Percentiles rank a stretch among this genome's conserved stretches.
Evolutionary conservation across 2,113 vertebrate species (phyloP).

Genomic region (Dermatemys mawii): DNA sequence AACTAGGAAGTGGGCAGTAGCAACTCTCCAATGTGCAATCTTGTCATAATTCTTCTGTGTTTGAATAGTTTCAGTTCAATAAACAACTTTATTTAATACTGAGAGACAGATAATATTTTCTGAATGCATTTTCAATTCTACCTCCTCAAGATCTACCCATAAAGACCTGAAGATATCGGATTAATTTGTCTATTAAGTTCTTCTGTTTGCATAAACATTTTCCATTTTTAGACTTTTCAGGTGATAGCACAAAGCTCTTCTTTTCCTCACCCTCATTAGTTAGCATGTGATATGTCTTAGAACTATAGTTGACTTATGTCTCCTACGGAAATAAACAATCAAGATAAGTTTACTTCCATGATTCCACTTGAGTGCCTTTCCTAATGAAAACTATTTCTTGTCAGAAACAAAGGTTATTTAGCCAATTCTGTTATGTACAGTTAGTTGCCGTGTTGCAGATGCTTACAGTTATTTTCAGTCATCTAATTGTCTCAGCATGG

Average conservation of each 20-base stretch:
- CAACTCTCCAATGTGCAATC: background rate
- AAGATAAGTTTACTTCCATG: rapidly evolving
- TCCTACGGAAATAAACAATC: background rate
- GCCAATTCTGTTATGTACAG: background rate
- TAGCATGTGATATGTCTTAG: background rate
- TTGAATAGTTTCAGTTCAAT: background rate
- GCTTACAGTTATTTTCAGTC: background rate
- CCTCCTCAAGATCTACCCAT: background rate
- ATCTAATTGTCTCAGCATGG: rapidly evolving
- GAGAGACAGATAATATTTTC: background rate
- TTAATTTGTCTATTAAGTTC: background rate
- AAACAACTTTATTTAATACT: background rate
- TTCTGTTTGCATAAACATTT: background rate
- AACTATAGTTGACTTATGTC: background rate
- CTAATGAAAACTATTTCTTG: background rate
- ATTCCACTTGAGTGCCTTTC: background rate
- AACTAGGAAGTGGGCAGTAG: background rate
- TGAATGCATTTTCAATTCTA: background rate
- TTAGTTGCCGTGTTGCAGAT: background rate
- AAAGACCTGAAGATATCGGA: background rate
- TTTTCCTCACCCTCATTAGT: background rate
- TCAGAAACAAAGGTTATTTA: rapidly evolving
- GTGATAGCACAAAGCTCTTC: background rate
- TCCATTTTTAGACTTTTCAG: background rate
- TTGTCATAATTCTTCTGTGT: rapidly evolving